Evolutionary conservation across 2,113 vertebrate species (phyloP).

Genomic region (Zingel zingel): DNA sequence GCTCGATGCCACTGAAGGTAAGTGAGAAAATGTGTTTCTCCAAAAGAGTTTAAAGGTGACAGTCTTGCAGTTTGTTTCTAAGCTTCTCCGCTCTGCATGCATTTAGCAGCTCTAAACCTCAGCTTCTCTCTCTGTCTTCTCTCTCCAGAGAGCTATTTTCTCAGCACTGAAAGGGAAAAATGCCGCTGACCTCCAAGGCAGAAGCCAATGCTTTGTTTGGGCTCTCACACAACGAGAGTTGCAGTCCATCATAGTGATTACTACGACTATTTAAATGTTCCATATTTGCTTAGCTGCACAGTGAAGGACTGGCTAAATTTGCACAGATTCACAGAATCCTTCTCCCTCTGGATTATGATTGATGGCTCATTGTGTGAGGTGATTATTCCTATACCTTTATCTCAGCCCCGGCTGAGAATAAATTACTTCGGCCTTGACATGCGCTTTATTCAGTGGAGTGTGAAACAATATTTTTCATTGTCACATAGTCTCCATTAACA

Average conservation of each 20-base stretch:
- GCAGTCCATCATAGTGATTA: slow-evolving; percentile 46
- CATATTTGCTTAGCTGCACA: slow-evolving; percentile 12
- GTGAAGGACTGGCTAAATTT: slow-evolving; percentile 9
- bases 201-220: slow-evolving; percentile 56
- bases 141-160: neutral
- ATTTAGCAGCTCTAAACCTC: slow-evolving; percentile 16
- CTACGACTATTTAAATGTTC: slow-evolving; percentile 43
- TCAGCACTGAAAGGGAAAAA: slow-evolving; percentile 27
- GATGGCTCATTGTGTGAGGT: slow-evolving; percentile 43
- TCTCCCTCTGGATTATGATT: slow-evolving; percentile 39
- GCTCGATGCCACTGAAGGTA: neutral
- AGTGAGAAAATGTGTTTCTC: neutral
- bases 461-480: slow-evolving; percentile 44
- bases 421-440: slow-evolving; percentile 45
- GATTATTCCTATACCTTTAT: slow-evolving; percentile 59
- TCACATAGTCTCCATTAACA: slow-evolving; percentile 15
- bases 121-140: slow-evolving; percentile 9
- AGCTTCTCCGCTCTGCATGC: neutral
- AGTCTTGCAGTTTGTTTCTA: slow-evolving; percentile 17
- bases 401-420: slow-evolving; percentile 42
- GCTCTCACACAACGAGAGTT: neutral
- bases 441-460: slow-evolving; percentile 27
- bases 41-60: neutral
- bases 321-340: neutral
- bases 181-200: slow-evolving; percentile 38